phyloP scores from a whole-genome alignment of 2,888 invertebrate species.

The Eledone cirrhosa region DNA sequence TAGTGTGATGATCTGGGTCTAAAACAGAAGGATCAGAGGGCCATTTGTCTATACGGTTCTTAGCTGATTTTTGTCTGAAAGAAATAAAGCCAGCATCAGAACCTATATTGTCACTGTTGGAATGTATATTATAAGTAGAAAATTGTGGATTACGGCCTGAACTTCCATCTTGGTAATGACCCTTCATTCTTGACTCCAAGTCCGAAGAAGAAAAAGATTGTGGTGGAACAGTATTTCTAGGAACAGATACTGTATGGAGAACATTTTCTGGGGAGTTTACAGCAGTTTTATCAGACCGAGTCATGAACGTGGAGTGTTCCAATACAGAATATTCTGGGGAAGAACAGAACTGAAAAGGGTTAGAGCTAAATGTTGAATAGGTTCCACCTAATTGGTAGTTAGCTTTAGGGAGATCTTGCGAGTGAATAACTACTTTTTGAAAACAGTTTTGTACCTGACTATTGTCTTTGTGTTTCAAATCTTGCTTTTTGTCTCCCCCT shows the following conservation, averaged over 20 bases:
- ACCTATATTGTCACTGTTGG: neutral
- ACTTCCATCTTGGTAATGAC: no score
- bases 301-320: neutral
- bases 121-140: neutral
- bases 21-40: neutral
- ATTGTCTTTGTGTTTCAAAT: neutral
- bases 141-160: no score
- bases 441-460: neutral
- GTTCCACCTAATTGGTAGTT: slow-evolving; percentile 21
- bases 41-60: no score
- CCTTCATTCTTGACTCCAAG: no score
- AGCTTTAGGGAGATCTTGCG: slow-evolving; percentile 1
- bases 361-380: slow-evolving; percentile 17
- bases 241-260: no score
- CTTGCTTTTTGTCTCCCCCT: neutral
- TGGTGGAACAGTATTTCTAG: no score
- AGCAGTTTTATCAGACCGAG: no score
- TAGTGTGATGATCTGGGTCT: neutral
- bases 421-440: slow-evolving; percentile 22
- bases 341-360: neutral
- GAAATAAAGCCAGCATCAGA: neutral
- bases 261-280: no score
- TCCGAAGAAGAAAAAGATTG: no score
- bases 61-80: no score
- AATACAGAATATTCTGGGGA: slow-evolving; percentile 25